Conservation (phyloP, 2,113 vertebrate species). For the human (Homo sapiens) region DNA sequence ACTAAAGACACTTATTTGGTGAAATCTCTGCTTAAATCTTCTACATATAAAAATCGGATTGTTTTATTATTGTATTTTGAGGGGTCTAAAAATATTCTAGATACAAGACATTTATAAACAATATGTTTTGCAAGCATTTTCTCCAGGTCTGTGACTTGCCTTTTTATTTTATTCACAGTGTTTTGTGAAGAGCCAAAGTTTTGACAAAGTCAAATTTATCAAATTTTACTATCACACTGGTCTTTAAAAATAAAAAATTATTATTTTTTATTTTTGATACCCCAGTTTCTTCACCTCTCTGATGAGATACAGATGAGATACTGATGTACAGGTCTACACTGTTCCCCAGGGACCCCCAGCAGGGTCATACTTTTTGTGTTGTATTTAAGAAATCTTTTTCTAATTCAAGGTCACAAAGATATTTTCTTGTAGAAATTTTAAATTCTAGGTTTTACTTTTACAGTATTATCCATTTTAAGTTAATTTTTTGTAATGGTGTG, state of each 20-base stretch:
- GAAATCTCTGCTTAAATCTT: neutral
- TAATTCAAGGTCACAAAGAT: neutral
- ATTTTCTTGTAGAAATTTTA: neutral
- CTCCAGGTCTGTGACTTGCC: neutral
- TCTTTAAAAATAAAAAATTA: too few relatives aligned
- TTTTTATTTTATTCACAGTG: conserved; percentile 1
- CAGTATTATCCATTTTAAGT: neutral
- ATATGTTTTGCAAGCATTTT: neutral
- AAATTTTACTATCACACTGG: neutral
- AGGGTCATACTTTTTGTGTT: conserved; percentile 6
- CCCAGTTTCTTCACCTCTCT: too few relatives aligned
- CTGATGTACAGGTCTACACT: too few relatives aligned
- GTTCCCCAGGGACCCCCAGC: too few relatives aligned
- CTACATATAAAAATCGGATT: neutral
- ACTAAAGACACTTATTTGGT: neutral
- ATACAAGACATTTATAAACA: neutral
- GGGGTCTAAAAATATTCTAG: neutral
- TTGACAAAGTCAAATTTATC: neutral
- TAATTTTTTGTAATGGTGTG: neutral
- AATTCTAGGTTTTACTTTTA: neutral
- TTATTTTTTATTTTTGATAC: neutral
- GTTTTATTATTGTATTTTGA: conserved; percentile 25
- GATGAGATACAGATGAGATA: too few relatives aligned
- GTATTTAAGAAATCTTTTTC: neutral
- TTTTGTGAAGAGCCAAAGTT: neutral